Base-by-base conservation (phyloP, 2,888 invertebrate genomes). In the Diplolepis rosae region DNA sequence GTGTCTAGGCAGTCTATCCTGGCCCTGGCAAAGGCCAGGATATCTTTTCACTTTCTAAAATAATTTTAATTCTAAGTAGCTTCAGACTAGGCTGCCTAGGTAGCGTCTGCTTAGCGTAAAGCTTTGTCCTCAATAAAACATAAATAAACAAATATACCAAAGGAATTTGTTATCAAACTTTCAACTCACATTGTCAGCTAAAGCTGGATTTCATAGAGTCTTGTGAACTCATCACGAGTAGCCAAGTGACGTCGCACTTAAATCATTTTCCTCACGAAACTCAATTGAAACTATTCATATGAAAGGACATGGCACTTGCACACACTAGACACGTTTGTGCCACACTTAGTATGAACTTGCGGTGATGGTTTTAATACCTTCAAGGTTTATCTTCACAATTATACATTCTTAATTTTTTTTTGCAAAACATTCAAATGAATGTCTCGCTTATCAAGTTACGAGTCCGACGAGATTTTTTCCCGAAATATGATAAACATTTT, bases 121-220 rank as follows among this genome's bases (percentile, higher is more conserved):
- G n/a, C n/a, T n/a, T n/a, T n/a, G n/a, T n/a, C n/a, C n/a, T n/a
- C n/a, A n/a, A n/a, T n/a, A n/a, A n/a, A n/a, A n/a, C n/a, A n/a
- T n/a, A n/a, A n/a, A n/a, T n/a, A n/a, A n/a, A n/a, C n/a, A n/a
- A n/a, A n/a, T n/a, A n/a, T n/a, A n/a, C n/a, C n/a, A n/a, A n/a
- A n/a, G n/a, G n/a, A n/a, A n/a, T n/a, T 39, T 39, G 7, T 15
- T 61, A 42, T 27, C n/a, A 32, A 61, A 61, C n/a, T 61, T 6
- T 39, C n/a, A 61, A 61, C 61, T 61, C 39, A 61, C 61, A n/a
- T 61, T 61, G 39, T 61, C 61, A 61, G 61, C 61, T 61, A 42
- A 39, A 61, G 39, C 24, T 61, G 39, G 35, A 61, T 61, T 61
- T 61, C 39, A 35, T 42, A 6, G 35, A 61, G 56, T 61, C 35